Base-by-base conservation (phyloP, 2,113 vertebrate genomes). In the Dasyornis broadbenti region DNA sequence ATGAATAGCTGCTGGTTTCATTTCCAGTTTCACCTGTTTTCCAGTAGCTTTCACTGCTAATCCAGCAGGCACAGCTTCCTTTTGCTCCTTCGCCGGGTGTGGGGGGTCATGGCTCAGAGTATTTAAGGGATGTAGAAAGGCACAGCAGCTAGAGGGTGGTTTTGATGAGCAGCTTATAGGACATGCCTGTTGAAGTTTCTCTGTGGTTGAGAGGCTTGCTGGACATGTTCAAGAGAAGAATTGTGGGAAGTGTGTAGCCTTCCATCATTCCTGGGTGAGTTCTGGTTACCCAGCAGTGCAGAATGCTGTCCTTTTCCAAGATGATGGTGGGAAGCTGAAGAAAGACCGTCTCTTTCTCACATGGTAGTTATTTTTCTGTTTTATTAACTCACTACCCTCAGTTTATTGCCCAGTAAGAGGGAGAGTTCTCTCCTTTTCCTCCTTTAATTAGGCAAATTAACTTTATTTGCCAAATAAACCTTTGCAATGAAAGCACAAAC, bases 161-260 rank as follows among this genome's bases (percentile, higher is more conserved):
- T 57, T 64, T 3, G 11, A 11, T 17, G 6, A 54, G 23, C 5
- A 31, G 33, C 4, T 24, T 13, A 15, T 0, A 8, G 9, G 11
- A 26, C 28, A 5, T 18, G 19, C 1, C 73, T 61, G 9, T 5
- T 70, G 10, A 42, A 27, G 13, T 8, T 15, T 31, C 6, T 76
- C 17, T 61, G 40, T 65, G 42, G 4, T 44, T 84, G 27, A 27
- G 50, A 47, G 61, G 18, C 17, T 86, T 22, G 2, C 9, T 86
- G 86, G 23, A 23, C 0, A 2, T 11, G 2, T 33, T 82, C 13
- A 49, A 37, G 23, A 79, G 33, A 47, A 69, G 40, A 68, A 16
- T 13, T 22, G 26, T 20, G 15, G 40, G 33, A 64, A 59, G 4
- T 12, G 8, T 73, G 12, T 5, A 57, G 42, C 30, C 4, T 37